Evolutionary conservation across 2,113 vertebrate species (phyloP).

Genomic region (Panthera uncia): DNA sequence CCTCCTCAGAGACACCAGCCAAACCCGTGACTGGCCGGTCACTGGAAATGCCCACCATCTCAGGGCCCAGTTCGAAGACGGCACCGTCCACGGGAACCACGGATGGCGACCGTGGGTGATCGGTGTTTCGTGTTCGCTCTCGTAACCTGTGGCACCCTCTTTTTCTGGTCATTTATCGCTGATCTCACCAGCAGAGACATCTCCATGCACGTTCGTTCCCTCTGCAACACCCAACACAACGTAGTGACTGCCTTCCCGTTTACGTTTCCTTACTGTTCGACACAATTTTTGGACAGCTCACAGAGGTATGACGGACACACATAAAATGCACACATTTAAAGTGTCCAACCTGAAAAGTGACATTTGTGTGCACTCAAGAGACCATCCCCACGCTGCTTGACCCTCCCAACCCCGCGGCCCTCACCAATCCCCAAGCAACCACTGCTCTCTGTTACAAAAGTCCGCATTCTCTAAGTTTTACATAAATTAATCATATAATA

Average conservation of each 20-base stretch:
- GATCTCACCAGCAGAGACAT: background rate
- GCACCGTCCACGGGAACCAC: background rate
- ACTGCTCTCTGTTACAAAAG: background rate
- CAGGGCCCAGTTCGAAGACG: background rate
- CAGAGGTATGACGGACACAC: background rate
- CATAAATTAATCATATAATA: background rate
- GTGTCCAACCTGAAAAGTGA: background rate
- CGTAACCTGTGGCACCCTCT: background rate
- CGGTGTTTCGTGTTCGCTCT: background rate
- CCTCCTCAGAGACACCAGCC: background rate
- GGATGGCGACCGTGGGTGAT: background rate
- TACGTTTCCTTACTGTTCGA: background rate
- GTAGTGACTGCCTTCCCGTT: fast-evolving
- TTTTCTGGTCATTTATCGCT: background rate
- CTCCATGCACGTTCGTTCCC: background rate
- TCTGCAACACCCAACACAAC: background rate
- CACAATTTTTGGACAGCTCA: background rate
- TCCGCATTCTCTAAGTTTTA: background rate
- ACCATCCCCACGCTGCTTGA: background rate
- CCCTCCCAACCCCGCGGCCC: background rate
- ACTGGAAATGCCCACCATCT: background rate
- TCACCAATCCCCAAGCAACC: background rate
- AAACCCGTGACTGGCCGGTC: background rate
- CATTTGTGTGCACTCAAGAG: background rate
- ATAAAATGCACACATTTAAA: background rate